Evolutionary conservation across 2,888 invertebrate genomes (phyloP).

Genomic region (Perizoma flavofasciatum): DNA sequence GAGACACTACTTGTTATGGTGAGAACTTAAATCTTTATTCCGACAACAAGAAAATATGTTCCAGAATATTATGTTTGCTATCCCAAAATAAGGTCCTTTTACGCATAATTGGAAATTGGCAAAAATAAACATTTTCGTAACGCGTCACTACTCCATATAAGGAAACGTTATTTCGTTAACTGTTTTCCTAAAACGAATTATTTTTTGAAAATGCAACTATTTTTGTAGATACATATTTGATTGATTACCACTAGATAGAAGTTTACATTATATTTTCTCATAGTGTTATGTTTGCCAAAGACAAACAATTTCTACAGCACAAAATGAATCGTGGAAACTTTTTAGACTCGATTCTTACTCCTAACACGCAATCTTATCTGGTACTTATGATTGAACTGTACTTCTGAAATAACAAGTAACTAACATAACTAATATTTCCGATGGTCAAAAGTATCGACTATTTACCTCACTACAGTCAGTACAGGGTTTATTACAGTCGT

Average conservation of each 20-base stretch:
- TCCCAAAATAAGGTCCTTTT: no score
- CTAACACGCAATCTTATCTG: slow-evolving; percentile 44
- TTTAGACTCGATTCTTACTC: slow-evolving; percentile 41
- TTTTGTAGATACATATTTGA: slow-evolving; percentile 81
- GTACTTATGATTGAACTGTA: slow-evolving; percentile 24
- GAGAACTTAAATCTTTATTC: no score
- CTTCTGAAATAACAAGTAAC: no score
- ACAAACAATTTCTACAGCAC: slow-evolving; percentile 67
- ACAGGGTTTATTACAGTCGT: no score
- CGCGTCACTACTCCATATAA: slow-evolving; percentile 40
- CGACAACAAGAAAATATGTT: no score
- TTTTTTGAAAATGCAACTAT: slow-evolving; percentile 79
- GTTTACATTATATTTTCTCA: slow-evolving; percentile 78
- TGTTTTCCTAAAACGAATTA: slow-evolving; percentile 58
- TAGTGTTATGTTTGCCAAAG: slow-evolving; percentile 72
- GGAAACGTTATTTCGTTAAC: slow-evolving; percentile 49
- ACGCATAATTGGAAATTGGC: no score
- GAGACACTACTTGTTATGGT: slow-evolving; percentile 68
- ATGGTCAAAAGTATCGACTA: neutral
- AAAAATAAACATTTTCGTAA: slow-evolving; percentile 55
- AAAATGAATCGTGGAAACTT: slow-evolving; percentile 58
- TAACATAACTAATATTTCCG: slow-evolving; percentile 5
- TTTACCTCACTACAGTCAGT: neutral
- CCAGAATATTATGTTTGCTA: no score
- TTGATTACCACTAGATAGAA: slow-evolving; percentile 80